Percentiles rank a stretch among this genome's conserved stretches.
Evolutionary conservation across 2,113 vertebrate genomes (phyloP).

Genomic region (Zapornia atra): DNA sequence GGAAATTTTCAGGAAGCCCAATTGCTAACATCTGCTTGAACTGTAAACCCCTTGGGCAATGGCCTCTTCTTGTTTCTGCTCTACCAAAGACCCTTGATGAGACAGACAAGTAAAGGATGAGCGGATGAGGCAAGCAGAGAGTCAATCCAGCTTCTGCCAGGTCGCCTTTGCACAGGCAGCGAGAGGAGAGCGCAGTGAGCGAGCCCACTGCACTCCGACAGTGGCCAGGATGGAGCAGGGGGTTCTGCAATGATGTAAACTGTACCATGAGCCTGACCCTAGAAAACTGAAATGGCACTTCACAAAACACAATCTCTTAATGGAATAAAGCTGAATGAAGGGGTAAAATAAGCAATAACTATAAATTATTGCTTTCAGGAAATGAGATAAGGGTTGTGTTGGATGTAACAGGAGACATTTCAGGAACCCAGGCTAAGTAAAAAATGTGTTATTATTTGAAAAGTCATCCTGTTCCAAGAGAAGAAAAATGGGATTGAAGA

Average conservation of each 20-base stretch:
- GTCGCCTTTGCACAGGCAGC: not conserved
- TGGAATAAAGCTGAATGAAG: not conserved
- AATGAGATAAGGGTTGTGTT: not conserved
- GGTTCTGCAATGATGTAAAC: not conserved
- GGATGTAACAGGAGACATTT: not conserved
- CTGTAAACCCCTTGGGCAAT: not conserved
- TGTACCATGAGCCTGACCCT: rapidly evolving
- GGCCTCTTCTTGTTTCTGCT: not conserved
- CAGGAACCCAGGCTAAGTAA: not conserved
- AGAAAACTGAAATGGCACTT: not conserved
- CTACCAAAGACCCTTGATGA: not conserved
- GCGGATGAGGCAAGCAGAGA: not conserved
- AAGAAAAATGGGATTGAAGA: not conserved
- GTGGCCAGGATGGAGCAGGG: not conserved
- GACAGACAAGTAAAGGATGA: not conserved
- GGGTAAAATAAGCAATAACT: not conserved
- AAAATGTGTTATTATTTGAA: not conserved
- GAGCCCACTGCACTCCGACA: rapidly evolving
- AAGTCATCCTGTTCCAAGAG: not conserved
- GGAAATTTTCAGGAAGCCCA: not conserved
- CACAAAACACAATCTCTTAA: not conserved
- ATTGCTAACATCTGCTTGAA: not conserved
- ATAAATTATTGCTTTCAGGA: not conserved
- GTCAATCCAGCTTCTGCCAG: not conserved
- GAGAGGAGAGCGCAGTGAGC: not conserved